Evolutionary conservation across 92 coral and sea anemone genomes (phyloP).

Genomic region (Palythoa grandiflora): DNA sequence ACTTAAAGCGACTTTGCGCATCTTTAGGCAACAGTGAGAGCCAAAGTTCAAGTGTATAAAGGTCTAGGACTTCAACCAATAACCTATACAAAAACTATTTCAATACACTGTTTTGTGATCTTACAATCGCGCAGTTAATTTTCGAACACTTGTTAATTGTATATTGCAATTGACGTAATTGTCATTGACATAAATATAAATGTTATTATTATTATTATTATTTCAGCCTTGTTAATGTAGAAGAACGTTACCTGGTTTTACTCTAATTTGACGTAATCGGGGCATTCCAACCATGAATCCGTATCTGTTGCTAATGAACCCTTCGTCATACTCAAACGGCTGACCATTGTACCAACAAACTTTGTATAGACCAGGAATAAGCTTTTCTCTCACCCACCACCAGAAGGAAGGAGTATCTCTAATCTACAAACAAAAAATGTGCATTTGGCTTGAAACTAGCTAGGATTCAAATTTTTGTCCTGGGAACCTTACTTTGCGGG

Average conservation of each 20-base stretch:
- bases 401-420: constrained; percentile 59
- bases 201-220: too few relatives aligned
- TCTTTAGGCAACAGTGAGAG: too few relatives aligned
- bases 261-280: constrained; percentile 82
- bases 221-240: too few relatives aligned
- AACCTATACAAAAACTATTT: neutral
- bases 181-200: neutral
- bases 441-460: too few relatives aligned
- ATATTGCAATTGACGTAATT: neutral
- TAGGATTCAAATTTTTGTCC: too few relatives aligned
- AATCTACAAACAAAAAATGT: constrained; percentile 44
- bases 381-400: constrained; percentile 71
- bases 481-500: too few relatives aligned
- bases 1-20: too few relatives aligned
- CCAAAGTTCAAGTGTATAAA: too few relatives aligned
- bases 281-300: constrained; percentile 91
- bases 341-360: constrained; percentile 84
- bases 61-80: too few relatives aligned
- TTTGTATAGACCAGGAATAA: constrained; percentile 81
- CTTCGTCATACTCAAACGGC: constrained; percentile 61
- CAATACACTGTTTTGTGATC: neutral
- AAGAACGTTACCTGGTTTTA: constrained; percentile 63
- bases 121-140: too few relatives aligned
- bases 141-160: too few relatives aligned
- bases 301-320: constrained; percentile 75